Percentiles rank a stretch among this genome's conserved stretches.
Evolutionary conservation across 1,140 invertebrate genomes (phyloP).

Genomic region (Chrysomallon squamiferum): DNA sequence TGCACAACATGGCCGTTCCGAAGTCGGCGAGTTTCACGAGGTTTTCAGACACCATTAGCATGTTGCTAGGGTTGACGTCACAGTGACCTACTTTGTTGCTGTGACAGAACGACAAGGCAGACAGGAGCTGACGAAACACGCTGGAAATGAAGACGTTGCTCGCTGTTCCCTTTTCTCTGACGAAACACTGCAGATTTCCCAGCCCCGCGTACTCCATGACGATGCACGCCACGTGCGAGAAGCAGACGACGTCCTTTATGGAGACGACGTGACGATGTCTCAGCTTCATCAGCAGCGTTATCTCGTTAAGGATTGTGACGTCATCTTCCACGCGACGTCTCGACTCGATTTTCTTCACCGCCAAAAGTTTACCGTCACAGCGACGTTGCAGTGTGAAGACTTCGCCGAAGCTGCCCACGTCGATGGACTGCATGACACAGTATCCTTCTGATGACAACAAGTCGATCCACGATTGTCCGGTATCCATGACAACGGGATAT

Average conservation of each 20-base stretch:
- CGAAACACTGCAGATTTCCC: conserved; percentile 8
- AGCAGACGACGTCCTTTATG: conserved; percentile 1
- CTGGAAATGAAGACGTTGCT: not conserved
- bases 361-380: not conserved
- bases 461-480: not conserved
- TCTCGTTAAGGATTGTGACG: conserved; percentile 1
- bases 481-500: too few relatives aligned
- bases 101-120: conserved; percentile 2
- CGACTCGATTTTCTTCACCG: conserved; percentile 6
- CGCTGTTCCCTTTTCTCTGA: not conserved
- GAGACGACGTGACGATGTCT: conserved; percentile 7
- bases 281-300: conserved; percentile 7
- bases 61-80: conserved; percentile 14
- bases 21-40: conserved; percentile 10
- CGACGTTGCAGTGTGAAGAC: not conserved
- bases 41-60: not conserved
- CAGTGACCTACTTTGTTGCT: conserved; percentile 5
- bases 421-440: conserved; percentile 2
- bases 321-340: conserved; percentile 1
- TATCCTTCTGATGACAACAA: not conserved
- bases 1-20: conserved; percentile 3
- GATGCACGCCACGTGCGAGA: conserved; percentile 1
- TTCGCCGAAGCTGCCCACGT: conserved; percentile 3
- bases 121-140: conserved; percentile 3
- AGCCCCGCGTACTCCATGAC: conserved; percentile 13